Evolutionary conservation across 2,113 vertebrate species (phyloP), one percentile per base, ranked within the genome.

Genomic region (Oophaga pumilio): DNA sequence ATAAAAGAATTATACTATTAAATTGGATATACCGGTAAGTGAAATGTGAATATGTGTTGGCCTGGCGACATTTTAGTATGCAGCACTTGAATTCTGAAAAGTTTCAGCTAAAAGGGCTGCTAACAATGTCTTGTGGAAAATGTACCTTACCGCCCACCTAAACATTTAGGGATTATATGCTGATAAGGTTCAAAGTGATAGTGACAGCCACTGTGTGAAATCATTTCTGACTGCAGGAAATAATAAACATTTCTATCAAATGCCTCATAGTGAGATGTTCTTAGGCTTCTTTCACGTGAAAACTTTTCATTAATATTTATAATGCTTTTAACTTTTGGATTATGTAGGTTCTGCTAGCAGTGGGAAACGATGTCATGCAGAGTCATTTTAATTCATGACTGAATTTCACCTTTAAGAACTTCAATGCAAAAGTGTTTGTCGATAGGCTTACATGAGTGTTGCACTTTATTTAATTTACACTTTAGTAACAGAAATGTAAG

Each of bases 161-260:
- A 22, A 53, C 26, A 73, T 80, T 86, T 68, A 68, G 60, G 62
- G 26, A 88, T 82, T 83, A 56, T 56, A 57, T 28, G 8, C 20
- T 43, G 86, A 83, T 64, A 76, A 76, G 53, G 73, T 64, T 68
- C 53, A 66, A 18, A 66, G 53, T 18, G 69, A 76, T 77, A 66
- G 57, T 64, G 79, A 83, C 80, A 83, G 49, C 10, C 26, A 66
- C 53, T 62, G 74, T 60, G 68, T 64, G 56, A 82, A 87, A 87
- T 82, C 28, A 62, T 82, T 76, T 82, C 20, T 74, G 68, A 33
- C 69, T 76, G 68, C 79, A 76, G 43, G 69, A 83, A 88, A 82
- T 83, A 76, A 82, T 87, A 88, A 83, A 88, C 80, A 83, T 83
- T 82, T 76, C 68, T 82, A 87, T 88, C 80, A 83, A 83, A 88